These are phyloP conservation scores for Rhabdornis inornatus DNA, from an alignment of 2,113 vertebrate species.

Conservation along the genomic window DNA sequence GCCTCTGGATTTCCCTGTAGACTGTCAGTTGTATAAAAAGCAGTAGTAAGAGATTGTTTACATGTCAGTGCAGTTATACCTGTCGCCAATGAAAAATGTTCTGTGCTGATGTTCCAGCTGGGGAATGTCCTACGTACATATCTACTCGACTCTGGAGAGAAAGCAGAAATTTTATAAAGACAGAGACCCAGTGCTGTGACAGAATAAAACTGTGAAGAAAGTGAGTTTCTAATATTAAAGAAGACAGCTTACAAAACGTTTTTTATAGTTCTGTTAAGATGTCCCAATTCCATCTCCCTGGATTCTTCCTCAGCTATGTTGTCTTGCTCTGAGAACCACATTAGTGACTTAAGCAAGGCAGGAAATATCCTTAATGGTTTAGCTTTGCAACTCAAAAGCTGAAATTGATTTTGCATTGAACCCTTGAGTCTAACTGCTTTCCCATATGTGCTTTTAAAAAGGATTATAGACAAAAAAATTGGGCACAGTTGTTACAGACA, in stretches of 20 bases:
- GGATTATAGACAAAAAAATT: neutral
- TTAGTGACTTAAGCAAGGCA: neutral
- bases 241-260: neutral
- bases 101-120: conserved; percentile 40
- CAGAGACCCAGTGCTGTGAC: neutral
- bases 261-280: neutral
- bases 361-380: neutral
- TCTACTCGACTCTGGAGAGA: conserved; percentile 32
- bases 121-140: neutral
- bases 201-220: neutral
- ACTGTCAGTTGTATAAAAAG: neutral
- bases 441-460: neutral
- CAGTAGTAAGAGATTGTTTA: neutral
- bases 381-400: neutral
- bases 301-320: neutral
- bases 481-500: neutral
- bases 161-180: neutral
- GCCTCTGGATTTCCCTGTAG: neutral
- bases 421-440: neutral
- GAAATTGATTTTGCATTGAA: neutral
- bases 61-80: neutral
- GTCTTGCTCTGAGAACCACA: neutral
- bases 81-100: conserved; percentile 33
- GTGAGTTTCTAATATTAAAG: neutral
- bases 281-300: neutral